Evolutionary conservation across 1,140 invertebrate species (phyloP), one percentile per base, ranked within the genome.

Genomic region (Anastrepha obliqua): DNA sequence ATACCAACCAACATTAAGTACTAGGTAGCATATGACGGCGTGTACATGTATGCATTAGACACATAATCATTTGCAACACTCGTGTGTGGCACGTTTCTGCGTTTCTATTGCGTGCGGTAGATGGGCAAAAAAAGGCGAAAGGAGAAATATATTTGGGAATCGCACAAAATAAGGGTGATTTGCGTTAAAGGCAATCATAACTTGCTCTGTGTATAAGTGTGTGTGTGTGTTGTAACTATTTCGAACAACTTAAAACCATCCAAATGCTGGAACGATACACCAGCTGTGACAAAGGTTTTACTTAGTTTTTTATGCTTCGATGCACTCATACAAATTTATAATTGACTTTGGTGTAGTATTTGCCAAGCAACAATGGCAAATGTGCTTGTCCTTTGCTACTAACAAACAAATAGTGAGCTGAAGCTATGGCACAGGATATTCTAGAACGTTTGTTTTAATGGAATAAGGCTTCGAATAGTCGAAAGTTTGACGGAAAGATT

Each of bases 11-110:
- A 20, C 47, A 78, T n/a, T 58, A 17, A 15, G 5, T 67, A n/a
- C 13, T 7, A 29, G 7, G 20, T 67, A n/a, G 74, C 17, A 81
- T 55, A n/a, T 39, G 64, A 5, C 17, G n/a, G 44, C 47, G 74
- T 81, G 74, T n/a, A 47, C n/a, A 47, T 39, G 64, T 67, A 1
- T 67, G 64, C 44, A 74, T 81, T 29, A 44, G 47, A n/a, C n/a
- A 29, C 74, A 81, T 81, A 44, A 81, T 81, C 55, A 81, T 81
- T 81, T 81, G 74, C 74, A 81, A 51, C 74, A 81, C 74, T 81
- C 74, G 74, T 81, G 74, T 81, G 74, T 81, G 74, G 74, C 74
- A 81, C 74, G 74, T 81, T 81, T 81, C 47, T 9, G 0, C 47
- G 3, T n/a, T 81, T 81, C 74, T 55, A 58, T 81, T 81, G n/a